phyloP scores from a whole-genome alignment of 2,797 vertebrate species.

The Acanthornis magna region DNA sequence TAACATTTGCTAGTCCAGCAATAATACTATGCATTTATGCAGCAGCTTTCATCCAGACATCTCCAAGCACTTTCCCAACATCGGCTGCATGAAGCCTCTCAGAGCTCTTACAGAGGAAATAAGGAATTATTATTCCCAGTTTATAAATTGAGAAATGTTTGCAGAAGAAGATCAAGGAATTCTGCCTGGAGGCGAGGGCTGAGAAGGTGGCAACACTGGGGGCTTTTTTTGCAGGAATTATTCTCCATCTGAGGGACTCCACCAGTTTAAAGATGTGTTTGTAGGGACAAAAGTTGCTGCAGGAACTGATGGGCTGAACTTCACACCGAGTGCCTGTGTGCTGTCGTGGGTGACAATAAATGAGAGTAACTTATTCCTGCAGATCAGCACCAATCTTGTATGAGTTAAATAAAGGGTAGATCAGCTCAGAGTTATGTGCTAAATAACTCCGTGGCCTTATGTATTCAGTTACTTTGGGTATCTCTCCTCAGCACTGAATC shows the following conservation, averaged over 20 bases:
- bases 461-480: background rate
- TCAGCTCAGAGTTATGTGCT: background rate
- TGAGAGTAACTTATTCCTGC: background rate
- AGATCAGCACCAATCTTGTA: background rate
- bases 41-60: conserved; percentile 21
- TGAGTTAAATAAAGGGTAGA: background rate
- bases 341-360: background rate
- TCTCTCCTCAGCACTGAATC: conserved; percentile 19
- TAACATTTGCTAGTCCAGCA: conserved; percentile 38
- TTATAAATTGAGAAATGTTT: conserved; percentile 16
- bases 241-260: background rate
- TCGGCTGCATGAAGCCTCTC: conserved; percentile 3
- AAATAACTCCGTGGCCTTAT: background rate
- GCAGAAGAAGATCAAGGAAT: background rate
- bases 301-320: background rate
- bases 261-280: background rate
- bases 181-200: background rate
- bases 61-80: conserved; percentile 13
- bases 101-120: background rate
- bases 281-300: background rate
- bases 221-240: background rate
- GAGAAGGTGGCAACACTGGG: background rate
- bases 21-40: conserved; percentile 45
- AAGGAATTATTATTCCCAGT: conserved; percentile 20
- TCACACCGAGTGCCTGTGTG: background rate